Base-by-base conservation (phyloP, 2,888 invertebrate genomes). In the Pammene fasciana region DNA sequence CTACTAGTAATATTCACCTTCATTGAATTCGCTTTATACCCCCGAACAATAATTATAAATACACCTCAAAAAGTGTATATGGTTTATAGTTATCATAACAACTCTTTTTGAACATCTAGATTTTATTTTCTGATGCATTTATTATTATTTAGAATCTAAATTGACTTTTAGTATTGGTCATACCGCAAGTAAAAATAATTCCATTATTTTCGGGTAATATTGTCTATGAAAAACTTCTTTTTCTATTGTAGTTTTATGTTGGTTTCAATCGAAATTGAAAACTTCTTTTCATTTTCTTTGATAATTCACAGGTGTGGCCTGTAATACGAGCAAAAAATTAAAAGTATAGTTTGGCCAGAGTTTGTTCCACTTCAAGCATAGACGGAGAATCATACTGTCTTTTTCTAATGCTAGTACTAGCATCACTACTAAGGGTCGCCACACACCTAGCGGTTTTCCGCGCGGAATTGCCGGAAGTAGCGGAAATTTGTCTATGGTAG, bases 1-100 rank as follows among this genome's bases (percentile, higher is more conserved):
- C 79, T 80, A 79, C 75, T 76, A 82, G 78, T 79, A 82, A 79
- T 79, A 77, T 80, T 81, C 81, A 80, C 74, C 72, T 76, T 76
- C 76, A 77, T 26, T 55, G 50, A 55, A 60, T 16, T 52, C 54
- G 46, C 16, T 55, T 59, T 41, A 70, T 60, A 60, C 48, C 55
- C 14, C 34, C 46, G 38, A 46, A 60, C 46, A 65, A 60, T 54
- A 55, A 59, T 46, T 52, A 41, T 14, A 55, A 18, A 55, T 46
- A 43, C 6, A 38, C 46, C 54, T 65, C 10, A 54, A 60, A 59
- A 54, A 64, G 45, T 59, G 48, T 54, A 41, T 48, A 60, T 41
- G n/a, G 38, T 65, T 55, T 70, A 65, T 70, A 41, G 14, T n/a
- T 65, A 14, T 48, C 34, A 52, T 70, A 38, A 55, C 41, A 38